Evolutionary conservation across 2,113 vertebrate species (phyloP).

Genomic region (Cranoglanis bouderius): DNA sequence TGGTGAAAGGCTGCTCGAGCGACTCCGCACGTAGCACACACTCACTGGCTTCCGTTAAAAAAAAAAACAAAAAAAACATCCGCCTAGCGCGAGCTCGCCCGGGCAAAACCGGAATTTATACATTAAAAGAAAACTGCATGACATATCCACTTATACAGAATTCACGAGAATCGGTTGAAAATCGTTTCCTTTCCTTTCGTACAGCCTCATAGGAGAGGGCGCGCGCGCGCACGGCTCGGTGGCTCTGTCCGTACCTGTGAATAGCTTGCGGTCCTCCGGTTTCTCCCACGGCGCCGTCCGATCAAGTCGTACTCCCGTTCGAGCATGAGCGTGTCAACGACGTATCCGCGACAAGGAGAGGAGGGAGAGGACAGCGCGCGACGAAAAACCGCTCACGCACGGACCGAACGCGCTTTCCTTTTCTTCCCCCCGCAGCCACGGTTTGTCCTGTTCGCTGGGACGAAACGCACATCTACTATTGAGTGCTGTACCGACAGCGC

Average conservation of each 20-base stretch:
- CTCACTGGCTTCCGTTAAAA: not conserved
- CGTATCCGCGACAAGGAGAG: not conserved
- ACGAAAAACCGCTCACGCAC: not conserved
- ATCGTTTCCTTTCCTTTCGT: not conserved
- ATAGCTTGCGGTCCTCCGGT: not conserved
- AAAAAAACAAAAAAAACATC: not conserved
- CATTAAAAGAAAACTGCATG: not conserved
- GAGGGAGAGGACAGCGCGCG: not conserved
- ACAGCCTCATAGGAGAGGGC: too few relatives aligned
- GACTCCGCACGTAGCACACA: conserved; percentile 22
- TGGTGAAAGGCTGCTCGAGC: not conserved
- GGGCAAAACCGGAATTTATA: not conserved
- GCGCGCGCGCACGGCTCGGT: not conserved
- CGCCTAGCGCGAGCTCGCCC: not conserved
- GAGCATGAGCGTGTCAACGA: conserved; percentile 1
- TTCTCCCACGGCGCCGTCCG: conserved; percentile 11
- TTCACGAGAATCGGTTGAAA: not conserved
- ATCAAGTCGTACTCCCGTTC: not conserved
- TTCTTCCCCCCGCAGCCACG: not conserved
- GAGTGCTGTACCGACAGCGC: conserved; percentile 7
- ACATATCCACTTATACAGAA: not conserved
- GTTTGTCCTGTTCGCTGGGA: not conserved
- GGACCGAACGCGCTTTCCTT: not conserved
- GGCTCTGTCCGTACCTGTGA: conserved; percentile 2
- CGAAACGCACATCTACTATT: conserved; percentile 54